A percentile compares a stretch with the other conserved stretches of the same genome.
phyloP scores from a whole-genome alignment of 64 coral and sea anemone genomes.

The Exaiptasia diaphana region DNA sequence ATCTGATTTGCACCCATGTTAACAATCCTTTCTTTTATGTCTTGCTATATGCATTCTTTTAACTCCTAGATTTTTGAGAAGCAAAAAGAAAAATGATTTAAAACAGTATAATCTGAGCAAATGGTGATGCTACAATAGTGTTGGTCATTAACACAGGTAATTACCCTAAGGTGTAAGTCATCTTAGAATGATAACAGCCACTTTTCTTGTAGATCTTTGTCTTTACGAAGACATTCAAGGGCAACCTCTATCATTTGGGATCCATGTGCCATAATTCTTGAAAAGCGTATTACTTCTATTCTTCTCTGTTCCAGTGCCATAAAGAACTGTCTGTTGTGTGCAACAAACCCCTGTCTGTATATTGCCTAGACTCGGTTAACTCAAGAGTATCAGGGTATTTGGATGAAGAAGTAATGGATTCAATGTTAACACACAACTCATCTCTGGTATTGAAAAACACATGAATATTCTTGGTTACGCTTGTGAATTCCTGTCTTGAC shows the following conservation, averaged over 20 bases:
- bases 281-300: slow-evolving; percentile 10
- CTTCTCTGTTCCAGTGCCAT: slow-evolving; percentile 36
- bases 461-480: slow-evolving; percentile 1
- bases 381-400: slow-evolving; percentile 23
- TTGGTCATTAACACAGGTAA: too few species aligned
- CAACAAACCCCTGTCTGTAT: slow-evolving; percentile 43
- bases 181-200: slow-evolving; percentile 16
- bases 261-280: neutral
- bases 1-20: too few species aligned
- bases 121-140: too few species aligned
- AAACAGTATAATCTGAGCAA: too few species aligned
- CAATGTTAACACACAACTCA: neutral
- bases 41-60: neutral
- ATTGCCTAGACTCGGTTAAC: slow-evolving; percentile 37
- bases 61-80: too few species aligned
- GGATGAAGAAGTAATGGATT: neutral
- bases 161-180: too few species aligned
- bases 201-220: neutral
- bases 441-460: slow-evolving; percentile 14
- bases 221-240: neutral
- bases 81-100: neutral
- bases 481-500: slow-evolving; percentile 13
- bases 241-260: slow-evolving; percentile 38
- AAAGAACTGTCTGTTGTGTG: slow-evolving; percentile 51
- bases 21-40: neutral